These are phyloP conservation scores for Heliconius hermathena DNA, from an alignment of 1,140 invertebrate species.

Conservation along the genomic window DNA sequence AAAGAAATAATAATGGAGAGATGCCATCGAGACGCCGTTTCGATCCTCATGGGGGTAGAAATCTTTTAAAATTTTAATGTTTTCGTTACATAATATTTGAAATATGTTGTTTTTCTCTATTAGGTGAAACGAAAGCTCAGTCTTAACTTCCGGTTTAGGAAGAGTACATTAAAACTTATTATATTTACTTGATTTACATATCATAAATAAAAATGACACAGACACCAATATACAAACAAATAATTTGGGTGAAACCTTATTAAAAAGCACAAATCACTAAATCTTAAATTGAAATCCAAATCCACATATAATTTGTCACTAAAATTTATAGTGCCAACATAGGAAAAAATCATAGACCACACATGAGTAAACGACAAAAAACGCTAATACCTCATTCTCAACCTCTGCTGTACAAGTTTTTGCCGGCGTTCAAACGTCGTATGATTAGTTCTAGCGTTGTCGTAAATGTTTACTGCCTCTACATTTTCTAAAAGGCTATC, in stretches of 20 bases:
- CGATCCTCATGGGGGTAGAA: neutral
- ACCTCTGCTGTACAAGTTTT: constrained; percentile 18
- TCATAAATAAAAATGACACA: neutral
- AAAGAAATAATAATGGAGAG: neutral
- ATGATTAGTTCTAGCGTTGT: constrained; percentile 23
- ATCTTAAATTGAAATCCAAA: neutral
- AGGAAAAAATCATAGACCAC: constrained; percentile 29
- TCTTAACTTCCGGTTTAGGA: neutral
- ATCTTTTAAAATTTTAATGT: no score
- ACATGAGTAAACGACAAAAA: constrained; percentile 8
- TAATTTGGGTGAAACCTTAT: neutral
- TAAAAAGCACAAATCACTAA: constrained; percentile 10
- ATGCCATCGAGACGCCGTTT: no score
- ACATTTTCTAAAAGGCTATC: constrained; percentile 19
- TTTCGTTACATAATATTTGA: no score
- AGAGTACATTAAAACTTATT: neutral
- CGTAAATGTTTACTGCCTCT: constrained; percentile 25
- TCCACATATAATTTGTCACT: constrained; percentile 25
- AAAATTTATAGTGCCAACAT: constrained; percentile 15
- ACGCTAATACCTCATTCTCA: neutral
- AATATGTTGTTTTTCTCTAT: no score
- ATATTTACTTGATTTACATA: neutral
- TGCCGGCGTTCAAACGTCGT: constrained; percentile 14
- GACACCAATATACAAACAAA: neutral
- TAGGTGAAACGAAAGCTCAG: no score